A percentile compares a stretch with the other conserved stretches of the same genome.
These are phyloP conservation scores for Hydroisotoma schaefferi DNA, from an alignment of 2,888 invertebrate genomes.

Conservation along the genomic window DNA sequence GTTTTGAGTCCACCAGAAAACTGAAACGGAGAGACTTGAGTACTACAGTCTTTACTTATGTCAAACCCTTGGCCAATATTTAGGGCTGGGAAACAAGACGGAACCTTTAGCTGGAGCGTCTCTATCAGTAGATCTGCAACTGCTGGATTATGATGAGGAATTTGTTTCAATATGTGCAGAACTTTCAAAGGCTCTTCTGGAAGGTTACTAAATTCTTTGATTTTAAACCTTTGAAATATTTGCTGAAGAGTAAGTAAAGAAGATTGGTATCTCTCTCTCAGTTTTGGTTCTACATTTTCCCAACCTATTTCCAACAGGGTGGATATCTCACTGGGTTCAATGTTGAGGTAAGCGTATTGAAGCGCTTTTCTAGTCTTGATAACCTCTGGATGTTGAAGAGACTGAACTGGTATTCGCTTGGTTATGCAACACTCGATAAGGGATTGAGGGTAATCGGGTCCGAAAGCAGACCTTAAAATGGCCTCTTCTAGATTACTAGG, in stretches of 20 bases:
- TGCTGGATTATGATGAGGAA: slow-evolving; percentile 34
- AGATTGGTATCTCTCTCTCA: slow-evolving; percentile 24
- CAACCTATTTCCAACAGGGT: slow-evolving; percentile 37
- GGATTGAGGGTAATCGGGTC: slow-evolving; percentile 32
- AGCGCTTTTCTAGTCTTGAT: slow-evolving; percentile 26
- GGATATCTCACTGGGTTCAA: slow-evolving; percentile 35
- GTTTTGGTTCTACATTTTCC: slow-evolving; percentile 27
- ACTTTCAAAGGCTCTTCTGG: slow-evolving; percentile 25
- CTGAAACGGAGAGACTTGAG: slow-evolving; percentile 32
- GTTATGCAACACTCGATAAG: slow-evolving; percentile 27
- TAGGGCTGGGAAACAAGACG: slow-evolving; percentile 27
- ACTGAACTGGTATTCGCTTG: slow-evolving; percentile 18
- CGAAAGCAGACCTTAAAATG: slow-evolving; percentile 28
- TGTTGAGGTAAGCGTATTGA: slow-evolving; percentile 24
- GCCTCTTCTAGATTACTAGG: slow-evolving; percentile 11
- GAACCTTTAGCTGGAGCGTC: slow-evolving; percentile 33
- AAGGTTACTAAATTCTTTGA: slow-evolving; percentile 25
- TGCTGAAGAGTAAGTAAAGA: slow-evolving; percentile 30
- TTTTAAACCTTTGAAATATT: slow-evolving; percentile 29
- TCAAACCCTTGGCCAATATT: slow-evolving; percentile 37
- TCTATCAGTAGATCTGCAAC: slow-evolving; percentile 36
- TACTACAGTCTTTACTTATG: slow-evolving; percentile 25
- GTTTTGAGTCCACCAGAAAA: slow-evolving; percentile 22
- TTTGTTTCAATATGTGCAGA: slow-evolving; percentile 24
- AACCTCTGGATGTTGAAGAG: slow-evolving; percentile 15